Evolutionary conservation across 2,113 vertebrate genomes (phyloP), one percentile per base, ranked within the genome.

Genomic region (Lampris incognitus): DNA sequence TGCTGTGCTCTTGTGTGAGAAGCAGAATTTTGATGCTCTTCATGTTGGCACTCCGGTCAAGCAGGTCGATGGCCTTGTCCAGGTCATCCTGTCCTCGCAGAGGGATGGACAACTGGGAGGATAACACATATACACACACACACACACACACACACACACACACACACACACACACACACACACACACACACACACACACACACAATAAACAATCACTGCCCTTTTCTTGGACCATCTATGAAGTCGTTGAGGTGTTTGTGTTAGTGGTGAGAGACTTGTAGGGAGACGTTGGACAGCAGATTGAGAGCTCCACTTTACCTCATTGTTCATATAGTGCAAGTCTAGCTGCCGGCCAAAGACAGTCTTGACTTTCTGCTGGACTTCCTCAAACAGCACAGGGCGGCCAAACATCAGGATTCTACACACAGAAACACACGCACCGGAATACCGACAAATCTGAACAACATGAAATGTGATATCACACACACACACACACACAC

Each of bases 11-110:
- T 81, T 95, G 96, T 44, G 94, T 94, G 69, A 97, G 93, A 78
- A 99, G 90, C 67, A 97, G 91, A 88, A 99, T 98, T 86, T 93
- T 95, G 90, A 99, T 96, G 92, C 97, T 97, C 92, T 99, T 98
- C 96, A 97, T 96, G 90, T 95, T 97, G 10, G 95, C 94, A 92
- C 96, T 99, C 88, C 97, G 87, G 90, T 98, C 97, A 71, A 99
- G 91, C 71, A 99, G 94, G 85, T 98, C 96, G 54, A 99, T 88
- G 7, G 97, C 97, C 86, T 98, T 98, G 87, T 98, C 96, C 87
- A 99, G 94, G 89, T 98, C 97, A 62, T 97, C 97, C 93, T 99
- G 97, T 81, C 91, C 93, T 76, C 95, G 94, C 91, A 99, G 90
- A 68, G 96, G 95, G 85, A 99, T 98, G 48, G 97, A 97, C n/a